Conservation (phyloP, 1,140 invertebrate species). For the Ceratitis capitata region DNA sequence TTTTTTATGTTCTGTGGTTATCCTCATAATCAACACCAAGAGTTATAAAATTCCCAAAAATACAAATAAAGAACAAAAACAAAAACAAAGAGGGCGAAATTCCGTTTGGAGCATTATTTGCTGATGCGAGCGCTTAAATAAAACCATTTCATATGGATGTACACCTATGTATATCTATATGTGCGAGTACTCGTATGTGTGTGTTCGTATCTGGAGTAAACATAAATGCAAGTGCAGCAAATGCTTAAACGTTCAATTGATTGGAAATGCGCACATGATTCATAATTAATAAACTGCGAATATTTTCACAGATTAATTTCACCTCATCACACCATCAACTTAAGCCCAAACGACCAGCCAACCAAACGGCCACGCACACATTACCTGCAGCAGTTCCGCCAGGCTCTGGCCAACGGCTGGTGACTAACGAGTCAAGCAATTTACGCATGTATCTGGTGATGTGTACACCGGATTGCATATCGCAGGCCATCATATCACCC, state of each 20-base stretch:
- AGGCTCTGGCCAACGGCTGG: neutral
- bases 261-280: conserved; percentile 31
- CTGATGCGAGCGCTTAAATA: no score
- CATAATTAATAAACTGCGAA: conserved; percentile 36
- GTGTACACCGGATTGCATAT: neutral
- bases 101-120: conserved; percentile 4
- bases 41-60: conserved; percentile 8
- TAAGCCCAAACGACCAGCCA: no score
- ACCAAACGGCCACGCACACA: conserved; percentile 17
- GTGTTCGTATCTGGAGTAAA: neutral
- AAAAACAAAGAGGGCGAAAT: neutral
- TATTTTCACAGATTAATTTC: conserved; percentile 35
- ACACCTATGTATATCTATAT: neutral
- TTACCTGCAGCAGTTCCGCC: neutral
- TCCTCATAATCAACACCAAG: conserved; percentile 15
- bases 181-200: neutral
- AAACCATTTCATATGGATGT: no score
- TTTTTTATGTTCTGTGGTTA: conserved; percentile 32
- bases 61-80: no score
- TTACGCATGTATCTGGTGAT: neutral
- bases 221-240: conserved; percentile 18
- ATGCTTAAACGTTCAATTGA: conserved; percentile 36
- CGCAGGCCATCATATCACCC: neutral
- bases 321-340: no score
- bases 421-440: neutral